These are phyloP conservation scores for Pimephales promelas DNA, from an alignment of 2,113 vertebrate species.

Conservation along the genomic window DNA sequence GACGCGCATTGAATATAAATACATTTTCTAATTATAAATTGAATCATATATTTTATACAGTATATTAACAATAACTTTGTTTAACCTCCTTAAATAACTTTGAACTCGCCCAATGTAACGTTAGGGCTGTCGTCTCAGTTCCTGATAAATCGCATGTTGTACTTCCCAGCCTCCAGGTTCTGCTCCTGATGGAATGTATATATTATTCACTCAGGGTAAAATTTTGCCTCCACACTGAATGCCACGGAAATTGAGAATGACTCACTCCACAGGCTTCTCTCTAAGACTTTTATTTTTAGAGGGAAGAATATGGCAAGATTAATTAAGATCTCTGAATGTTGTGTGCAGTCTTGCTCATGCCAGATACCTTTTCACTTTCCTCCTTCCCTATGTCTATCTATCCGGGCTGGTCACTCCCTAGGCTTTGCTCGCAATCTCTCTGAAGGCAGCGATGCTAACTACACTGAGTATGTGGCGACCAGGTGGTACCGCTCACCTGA, in stretches of 20 bases:
- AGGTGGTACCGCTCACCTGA: slow-evolving; percentile 98
- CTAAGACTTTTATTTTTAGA: slow-evolving; percentile 51
- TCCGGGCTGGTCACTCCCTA: slow-evolving; percentile 61
- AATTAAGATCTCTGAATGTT: slow-evolving; percentile 43
- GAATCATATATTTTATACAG: not conserved
- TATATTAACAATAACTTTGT: not conserved
- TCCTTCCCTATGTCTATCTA: not conserved
- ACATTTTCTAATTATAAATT: not conserved
- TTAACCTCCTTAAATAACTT: not conserved
- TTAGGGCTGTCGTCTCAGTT: not conserved
- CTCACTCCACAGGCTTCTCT: slow-evolving; percentile 48
- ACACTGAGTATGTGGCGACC: slow-evolving; percentile 98
- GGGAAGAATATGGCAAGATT: slow-evolving; percentile 32
- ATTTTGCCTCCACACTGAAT: slow-evolving; percentile 38
- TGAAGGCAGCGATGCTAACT: slow-evolving; percentile 97
- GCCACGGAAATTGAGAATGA: slow-evolving; percentile 49
- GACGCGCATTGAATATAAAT: not conserved
- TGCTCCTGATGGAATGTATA: slow-evolving; percentile 10
- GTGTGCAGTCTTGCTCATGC: slow-evolving; percentile 10
- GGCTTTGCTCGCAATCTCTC: slow-evolving; percentile 98
- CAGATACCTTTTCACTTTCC: not conserved
- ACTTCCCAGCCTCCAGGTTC: not conserved
- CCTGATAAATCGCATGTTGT: slow-evolving; percentile 8
- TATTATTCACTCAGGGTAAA: slow-evolving; percentile 7
- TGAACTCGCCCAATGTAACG: not conserved